These are phyloP conservation scores for Ramphastos sulfuratus DNA, from an alignment of 2,113 vertebrate species.

Conservation along the genomic window DNA sequence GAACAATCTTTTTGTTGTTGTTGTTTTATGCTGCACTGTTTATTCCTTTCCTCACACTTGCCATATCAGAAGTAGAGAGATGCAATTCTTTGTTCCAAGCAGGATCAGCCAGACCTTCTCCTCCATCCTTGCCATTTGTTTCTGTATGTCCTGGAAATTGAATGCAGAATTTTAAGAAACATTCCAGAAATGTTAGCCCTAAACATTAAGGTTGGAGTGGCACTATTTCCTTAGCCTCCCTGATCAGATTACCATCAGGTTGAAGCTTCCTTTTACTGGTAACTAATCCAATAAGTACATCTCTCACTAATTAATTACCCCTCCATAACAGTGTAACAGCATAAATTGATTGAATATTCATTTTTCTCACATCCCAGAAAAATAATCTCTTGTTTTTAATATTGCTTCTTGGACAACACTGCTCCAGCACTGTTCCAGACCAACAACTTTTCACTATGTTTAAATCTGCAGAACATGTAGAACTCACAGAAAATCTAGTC, in stretches of 20 bases:
- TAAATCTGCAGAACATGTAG: neutral
- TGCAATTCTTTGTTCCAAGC: conserved; percentile 1
- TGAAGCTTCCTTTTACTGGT: too few species aligned
- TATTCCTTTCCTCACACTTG: conserved; percentile 30
- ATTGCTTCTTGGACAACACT: neutral
- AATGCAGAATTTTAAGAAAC: conserved; percentile 44
- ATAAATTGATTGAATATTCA: neutral
- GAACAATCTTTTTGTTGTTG: neutral
- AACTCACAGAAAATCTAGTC: neutral
- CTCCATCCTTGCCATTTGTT: conserved; percentile 16
- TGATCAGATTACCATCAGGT: too few species aligned
- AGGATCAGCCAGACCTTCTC: neutral
- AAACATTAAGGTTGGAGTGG: neutral
- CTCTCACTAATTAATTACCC: too few species aligned
- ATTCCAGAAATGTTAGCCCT: neutral
- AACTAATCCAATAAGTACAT: too few species aligned
- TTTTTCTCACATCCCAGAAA: neutral
- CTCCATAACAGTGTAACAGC: too few species aligned
- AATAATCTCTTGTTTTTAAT: neutral
- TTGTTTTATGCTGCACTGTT: neutral
- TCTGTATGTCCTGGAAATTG: conserved; percentile 64
- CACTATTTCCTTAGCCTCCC: neutral
- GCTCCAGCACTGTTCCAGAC: neutral
- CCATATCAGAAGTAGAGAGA: neutral
- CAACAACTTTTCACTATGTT: neutral